Base-by-base conservation (phyloP, 2,113 vertebrate genomes). In the Dipodomys merriami region DNA sequence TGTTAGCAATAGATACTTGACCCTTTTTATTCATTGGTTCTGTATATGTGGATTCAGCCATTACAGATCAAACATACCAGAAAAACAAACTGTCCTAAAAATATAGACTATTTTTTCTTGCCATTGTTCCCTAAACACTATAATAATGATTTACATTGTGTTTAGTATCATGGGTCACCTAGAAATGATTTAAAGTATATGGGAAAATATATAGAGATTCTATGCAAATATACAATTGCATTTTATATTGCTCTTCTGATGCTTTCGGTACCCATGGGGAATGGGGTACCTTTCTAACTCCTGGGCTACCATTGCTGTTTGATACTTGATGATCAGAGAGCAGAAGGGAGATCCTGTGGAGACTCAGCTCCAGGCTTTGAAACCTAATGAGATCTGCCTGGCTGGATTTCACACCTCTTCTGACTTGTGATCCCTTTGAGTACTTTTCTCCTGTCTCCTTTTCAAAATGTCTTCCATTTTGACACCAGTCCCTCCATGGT, bases 291-390 rank as follows among this genome's bases (percentile, higher is more conserved):
- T 49, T 49, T 49, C 49, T 12, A 9, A 49, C 49, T 12, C 10
- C 9, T 77, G 25, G 78, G 83, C 85, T 74, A 33, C 19, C 8
- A 72, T 69, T 49, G 30, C 46, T 46, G 15, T 81, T 85, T 82
- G 18, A 46, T 71, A 91, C 49, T 27, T 49, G 25, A 30, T 96
- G 86, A 90, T 90, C 93, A 95, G 68, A 83, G 29, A 27, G 71
- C 53, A 94, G 46, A 78, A 71, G 2, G 68, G 35, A 90, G 35
- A 93, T 27, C 84, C 69, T 49, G 6, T 35, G 64, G 77, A 86
- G 67, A 83, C 80, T 86, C 69, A 86, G 87, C 94, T 72, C 67
- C 35, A 57, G 88, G 64, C 82, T 73, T 2, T 64, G 76, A 91
- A 83, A 77, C 25, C n/a, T 62, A 77, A 46, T 25, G 11, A 27